Base-by-base conservation (phyloP, 2,888 invertebrate genomes). In the Drosophila subquinaria region DNA sequence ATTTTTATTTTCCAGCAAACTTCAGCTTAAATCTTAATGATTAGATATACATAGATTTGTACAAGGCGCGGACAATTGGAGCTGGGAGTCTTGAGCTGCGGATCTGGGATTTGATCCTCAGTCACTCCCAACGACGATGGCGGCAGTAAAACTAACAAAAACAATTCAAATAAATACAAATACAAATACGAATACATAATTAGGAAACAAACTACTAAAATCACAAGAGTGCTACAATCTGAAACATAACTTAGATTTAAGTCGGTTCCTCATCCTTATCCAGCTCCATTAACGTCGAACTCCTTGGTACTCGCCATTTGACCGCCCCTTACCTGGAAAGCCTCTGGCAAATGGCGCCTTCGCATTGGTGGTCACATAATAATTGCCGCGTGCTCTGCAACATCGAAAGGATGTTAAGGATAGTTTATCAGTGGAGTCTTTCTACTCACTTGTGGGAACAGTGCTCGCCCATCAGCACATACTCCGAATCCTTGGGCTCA, bases 381-480 rank as follows among this genome's bases (percentile, higher is more conserved):
- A 97, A 15, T 96, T 95, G n/a, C 97, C 97, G 87, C 97, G 94
- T 15, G 97, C 96, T 85, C 97, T 97, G 93, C 0, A 93, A 30
- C 4, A 36, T 3, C 10, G 0, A 10, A 2, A 4, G 15, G 2
- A 13, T 48, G n/a, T 57, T 27, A 47, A 48, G 35, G 1, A 47
- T 11, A 15, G 0, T 11, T 13, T 1, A 36, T n/a, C 0, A 23
- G 17, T 13, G 59, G 5, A 8, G 20, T 9, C 10, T 2, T n/a
- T 1, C 3, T 50, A 68, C 95, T 95, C 93, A 97, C 97, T 95
- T 95, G 79, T 94, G 95, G 33, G 95, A 94, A 9, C 96, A 94
- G 91, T 97, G 96, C 93, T 97, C 97, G 33, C 97, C 97, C 97
- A 97, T 97, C 3, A 96, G 93, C 47, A 97, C 96, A 91, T 96